Evolutionary conservation across 2,888 invertebrate genomes (phyloP), one percentile per base, ranked within the genome.

Genomic region (Bellardia pandia): DNA sequence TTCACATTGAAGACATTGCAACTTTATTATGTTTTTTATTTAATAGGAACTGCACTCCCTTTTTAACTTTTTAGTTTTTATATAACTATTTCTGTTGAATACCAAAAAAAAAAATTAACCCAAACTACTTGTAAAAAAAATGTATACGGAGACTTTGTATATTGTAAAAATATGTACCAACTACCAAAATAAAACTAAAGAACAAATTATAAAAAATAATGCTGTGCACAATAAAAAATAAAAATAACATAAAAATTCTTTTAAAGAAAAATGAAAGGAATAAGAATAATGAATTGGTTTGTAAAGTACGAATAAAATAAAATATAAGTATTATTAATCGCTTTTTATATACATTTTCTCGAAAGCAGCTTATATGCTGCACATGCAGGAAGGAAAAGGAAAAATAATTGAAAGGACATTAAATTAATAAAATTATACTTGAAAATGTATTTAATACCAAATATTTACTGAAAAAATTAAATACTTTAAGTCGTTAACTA

Each of bases 281-380:
- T 48, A 80, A 53, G 69, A 80, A 64, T 71, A 80, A 72, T 64
- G 56, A 80, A 62, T 72, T 72, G 72, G 40, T 72, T 68, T 30
- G 11, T 33, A 56, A 58, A 78, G 58, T 58, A 75, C 56, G 77
- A 64, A 58, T 30, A 62, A 80, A 62, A 60, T 33, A 60, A 72
- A 71, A 78, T 48, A 58, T 69, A 80, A 80, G 72, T 72, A 80
- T 80, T 80, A 80, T 80, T 80, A 80, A 80, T 80, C 64, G 80
- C 64, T 64, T 72, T 80, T 72, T 42, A 71, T 72, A 66, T 33
- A 64, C 13, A 48, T 62, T 51, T 62, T 56, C 5, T 9, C n/a
- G 42, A 64, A 79, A 72, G 37, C 33, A 42, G 64, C 80, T 80
- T 80, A 80, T 30, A 56, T 69, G 13, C 14, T 23, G 9, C 5